Evolutionary conservation across 2,113 vertebrate genomes (phyloP), one percentile per base, ranked within the genome.

Genomic region (Ceyx melanurus): DNA sequence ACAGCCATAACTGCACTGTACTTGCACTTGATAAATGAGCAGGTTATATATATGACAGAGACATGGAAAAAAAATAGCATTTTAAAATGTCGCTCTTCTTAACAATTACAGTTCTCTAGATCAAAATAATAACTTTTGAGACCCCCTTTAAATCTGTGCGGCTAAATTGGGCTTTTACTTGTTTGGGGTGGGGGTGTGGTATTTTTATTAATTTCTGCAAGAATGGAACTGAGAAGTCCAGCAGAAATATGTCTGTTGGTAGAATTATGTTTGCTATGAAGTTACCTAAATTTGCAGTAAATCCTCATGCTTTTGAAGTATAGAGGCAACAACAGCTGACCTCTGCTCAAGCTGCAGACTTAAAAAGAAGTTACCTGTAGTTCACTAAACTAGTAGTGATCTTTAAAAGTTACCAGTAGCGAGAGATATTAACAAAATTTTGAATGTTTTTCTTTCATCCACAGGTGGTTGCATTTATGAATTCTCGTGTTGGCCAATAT

Each of bases 401-500:
- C 35, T 78, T 40, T 65, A 25, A 18, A 57, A 60, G 28, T 25
- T 11, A 46, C 13, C 43, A 56, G 6, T 64, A 40, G 81, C 3
- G 53, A 61, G 40, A 77, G 9, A 51, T 31, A 7, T 37, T 73
- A 84, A 23, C 18, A 72, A 46, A 58, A 13, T 9, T 35, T 80
- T 21, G 84, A 70, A 8, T 7, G 0, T 46, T 84, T 83, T 83
- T 92, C 42, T 85, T 92, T 75, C 12, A 65, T 86, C 46, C 37
- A 10, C 97, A 99, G 99, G 97, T 99, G 25, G 90, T 97, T 25
- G 92, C 94, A 53, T 96, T 99, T 83, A 97, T 98, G 98, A 98
- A 98, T 53, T 98, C 98, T 26, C 97, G 97, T 1, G 1, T 98
- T 43, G 98, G 98, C 15, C 98, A 93, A 33, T 99, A 98, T 92